phyloP scores from a whole-genome alignment of 2,888 invertebrate species.

The Stratiomys singularior region DNA sequence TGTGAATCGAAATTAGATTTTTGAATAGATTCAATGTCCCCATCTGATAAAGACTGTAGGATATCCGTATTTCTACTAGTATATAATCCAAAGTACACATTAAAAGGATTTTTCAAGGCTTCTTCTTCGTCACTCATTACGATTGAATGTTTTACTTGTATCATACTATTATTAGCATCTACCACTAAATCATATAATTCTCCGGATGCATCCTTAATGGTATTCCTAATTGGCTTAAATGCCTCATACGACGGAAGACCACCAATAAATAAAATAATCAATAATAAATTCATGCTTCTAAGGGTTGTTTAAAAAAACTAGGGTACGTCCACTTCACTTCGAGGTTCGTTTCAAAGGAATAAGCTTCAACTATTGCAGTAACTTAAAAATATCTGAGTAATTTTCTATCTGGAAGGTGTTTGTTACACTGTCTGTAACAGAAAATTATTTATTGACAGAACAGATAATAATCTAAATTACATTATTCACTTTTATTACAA shows the following conservation, averaged over 20 bases:
- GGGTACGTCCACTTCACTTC: no score
- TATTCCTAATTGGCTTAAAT: neutral
- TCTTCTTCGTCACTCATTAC: neutral
- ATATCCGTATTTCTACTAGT: constrained; percentile 56
- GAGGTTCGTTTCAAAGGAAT: no score
- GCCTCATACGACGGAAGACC: neutral
- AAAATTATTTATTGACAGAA: no score
- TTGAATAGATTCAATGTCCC: constrained; percentile 49
- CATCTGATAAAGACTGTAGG: constrained; percentile 49
- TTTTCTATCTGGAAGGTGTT: no score
- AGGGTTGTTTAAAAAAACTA: neutral
- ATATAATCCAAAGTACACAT: constrained; percentile 56
- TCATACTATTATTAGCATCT: constrained; percentile 36
- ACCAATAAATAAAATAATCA: neutral
- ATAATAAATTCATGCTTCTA: neutral
- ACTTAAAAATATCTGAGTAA: no score
- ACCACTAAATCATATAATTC: constrained; percentile 39
- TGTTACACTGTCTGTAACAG: no score
- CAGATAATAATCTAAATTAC: no score
- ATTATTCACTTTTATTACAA: no score
- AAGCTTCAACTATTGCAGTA: no score
- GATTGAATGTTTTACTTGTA: constrained; percentile 24
- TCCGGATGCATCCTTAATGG: neutral
- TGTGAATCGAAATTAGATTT: constrained; percentile 54
- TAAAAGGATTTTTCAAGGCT: neutral